Evolutionary conservation across 2,888 invertebrate species (phyloP), one percentile per base, ranked within the genome.

Genomic region (Monopis laevigella): DNA sequence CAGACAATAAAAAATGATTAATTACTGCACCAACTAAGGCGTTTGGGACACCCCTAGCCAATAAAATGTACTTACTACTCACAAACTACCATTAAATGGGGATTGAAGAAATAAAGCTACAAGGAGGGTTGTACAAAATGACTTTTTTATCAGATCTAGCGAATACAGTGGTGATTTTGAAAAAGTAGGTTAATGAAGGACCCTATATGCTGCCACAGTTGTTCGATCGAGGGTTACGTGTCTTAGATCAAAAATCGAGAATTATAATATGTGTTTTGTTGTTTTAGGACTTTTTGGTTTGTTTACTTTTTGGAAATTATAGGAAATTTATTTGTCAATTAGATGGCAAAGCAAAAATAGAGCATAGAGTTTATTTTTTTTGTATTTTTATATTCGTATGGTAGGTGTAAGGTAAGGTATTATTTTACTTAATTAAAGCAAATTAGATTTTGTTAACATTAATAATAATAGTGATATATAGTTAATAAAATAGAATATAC

Each of bases 181-280:
- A 53, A 57, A 78, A 74, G 55, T 75, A 58, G 78, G 78, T 69
- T 74, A 77, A 71, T 65, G 64, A 67, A 66, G 63, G 62, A 62
- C 58, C 56, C 51, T 52, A 55, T 63, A 63, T 65, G 48, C 46
- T 34, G 16, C 34, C 34, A 13, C 29, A 29, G 29, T 29, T 29
- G 29, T 29, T 29, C 29, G 7, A 29, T 29, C 29, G 5, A 29
- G 29, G 29, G 7, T 29, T 29, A 14, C 29, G 29, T 29, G 29
- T n/a, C 12, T 29, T 11, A 29, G 12, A 14, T 29, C 14, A 13
- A 29, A 29, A 14, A 29, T 29, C 12, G 29, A 3, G 4, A 29
- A 11, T 6, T 13, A 11, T 29, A 12, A 29, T 29, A 29, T n/a
- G 14, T 3, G 14, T n/a, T 29, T 29, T 29, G 29, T 29, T 29